These are phyloP conservation scores for Chloroceryle inda DNA, from an alignment of 2,797 vertebrate species.

Conservation along the genomic window DNA sequence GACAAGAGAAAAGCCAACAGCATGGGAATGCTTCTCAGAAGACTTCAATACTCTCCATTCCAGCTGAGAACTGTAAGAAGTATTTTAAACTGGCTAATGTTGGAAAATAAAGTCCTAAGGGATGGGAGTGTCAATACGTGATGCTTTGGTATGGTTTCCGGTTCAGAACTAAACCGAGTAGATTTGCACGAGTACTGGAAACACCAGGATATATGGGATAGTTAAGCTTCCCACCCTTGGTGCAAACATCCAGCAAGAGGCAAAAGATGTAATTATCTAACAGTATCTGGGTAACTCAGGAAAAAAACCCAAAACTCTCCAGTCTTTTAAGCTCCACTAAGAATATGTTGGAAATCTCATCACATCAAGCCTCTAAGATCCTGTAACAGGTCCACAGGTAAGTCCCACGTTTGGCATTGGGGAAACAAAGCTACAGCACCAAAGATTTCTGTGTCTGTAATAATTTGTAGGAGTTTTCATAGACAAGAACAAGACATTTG, in stretches of 20 bases:
- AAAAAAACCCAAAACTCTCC: not conserved
- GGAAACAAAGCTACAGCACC: not conserved
- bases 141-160: not conserved
- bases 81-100: not conserved
- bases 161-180: not conserved
- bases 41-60: not conserved
- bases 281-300: not conserved
- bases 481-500: not conserved
- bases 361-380: not conserved
- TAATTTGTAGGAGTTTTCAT: not conserved
- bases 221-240: not conserved
- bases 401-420: not conserved
- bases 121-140: not conserved
- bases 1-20: not conserved
- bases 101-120: not conserved
- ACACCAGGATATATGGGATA: not conserved
- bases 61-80: not conserved
- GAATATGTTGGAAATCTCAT: not conserved
- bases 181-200: not conserved
- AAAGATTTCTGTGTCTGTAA: not conserved
- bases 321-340: not conserved
- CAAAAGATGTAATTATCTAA: not conserved
- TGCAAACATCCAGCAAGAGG: not conserved
- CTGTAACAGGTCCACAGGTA: fast-evolving
- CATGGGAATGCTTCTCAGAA: not conserved